phyloP scores from a whole-genome alignment of 37 sponge, comb jelly and placozoan species.

The Agelas oroides region DNA sequence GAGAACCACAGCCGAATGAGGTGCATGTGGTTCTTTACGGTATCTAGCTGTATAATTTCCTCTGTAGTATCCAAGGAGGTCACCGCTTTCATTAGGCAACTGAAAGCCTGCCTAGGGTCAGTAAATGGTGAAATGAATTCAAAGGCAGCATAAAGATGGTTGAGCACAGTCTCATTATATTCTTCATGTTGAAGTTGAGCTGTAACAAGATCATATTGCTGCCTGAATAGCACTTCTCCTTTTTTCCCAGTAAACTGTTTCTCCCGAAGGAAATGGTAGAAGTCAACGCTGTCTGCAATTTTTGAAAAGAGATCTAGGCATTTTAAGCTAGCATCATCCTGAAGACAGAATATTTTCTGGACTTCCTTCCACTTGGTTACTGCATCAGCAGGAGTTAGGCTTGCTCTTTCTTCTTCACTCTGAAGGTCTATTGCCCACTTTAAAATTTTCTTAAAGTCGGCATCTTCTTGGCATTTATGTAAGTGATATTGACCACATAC shows the following conservation, averaged over 20 bases:
- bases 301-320: constrained; percentile 60
- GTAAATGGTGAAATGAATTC: constrained; percentile 72
- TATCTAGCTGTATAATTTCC: constrained; percentile 67
- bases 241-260: constrained; percentile 56
- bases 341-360: constrained; percentile 27
- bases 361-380: constrained; percentile 18
- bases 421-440: constrained; percentile 1
- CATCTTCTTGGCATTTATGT: constrained; percentile 32
- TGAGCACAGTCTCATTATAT: constrained; percentile 84
- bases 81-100: constrained; percentile 63
- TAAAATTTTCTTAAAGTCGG: constrained; percentile 5
- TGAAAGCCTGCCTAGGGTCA: constrained; percentile 60
- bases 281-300: constrained; percentile 56
- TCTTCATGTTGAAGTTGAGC: constrained; percentile 83
- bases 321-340: background rate
- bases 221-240: constrained; percentile 50
- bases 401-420: constrained; percentile 6
- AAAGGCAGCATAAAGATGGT: constrained; percentile 84
- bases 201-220: constrained; percentile 83
- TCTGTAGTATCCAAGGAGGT: constrained; percentile 28
- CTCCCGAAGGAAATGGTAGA: constrained; percentile 61
- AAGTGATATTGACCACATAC: constrained; percentile 66
- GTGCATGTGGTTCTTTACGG: constrained; percentile 76
- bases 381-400: constrained; percentile 52
- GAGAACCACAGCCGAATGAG: constrained; percentile 85